phyloP scores from a whole-genome alignment of 2,888 invertebrate genomes.

The Hipparchia semele region DNA sequence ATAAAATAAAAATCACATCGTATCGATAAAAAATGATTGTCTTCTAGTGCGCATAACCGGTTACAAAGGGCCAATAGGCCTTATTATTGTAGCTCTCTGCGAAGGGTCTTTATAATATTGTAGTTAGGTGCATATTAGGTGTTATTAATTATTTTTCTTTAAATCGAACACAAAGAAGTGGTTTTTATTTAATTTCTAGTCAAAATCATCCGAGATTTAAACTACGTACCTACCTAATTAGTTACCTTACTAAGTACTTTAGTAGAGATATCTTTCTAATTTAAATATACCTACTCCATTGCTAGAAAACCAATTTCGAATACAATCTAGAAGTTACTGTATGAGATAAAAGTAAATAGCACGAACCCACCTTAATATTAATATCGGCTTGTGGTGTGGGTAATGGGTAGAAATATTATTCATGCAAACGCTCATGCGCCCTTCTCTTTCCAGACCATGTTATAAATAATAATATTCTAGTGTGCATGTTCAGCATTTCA shows the following conservation, averaged over 20 bases:
- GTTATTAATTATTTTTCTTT: too few species aligned
- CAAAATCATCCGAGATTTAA: neutral
- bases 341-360: slow-evolving; percentile 40
- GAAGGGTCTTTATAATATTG: neutral
- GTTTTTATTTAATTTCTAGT: neutral
- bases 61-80: slow-evolving; percentile 7
- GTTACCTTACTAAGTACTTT: too few species aligned
- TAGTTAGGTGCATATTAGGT: neutral
- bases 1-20: slow-evolving; percentile 18
- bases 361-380: slow-evolving; percentile 40
- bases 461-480: slow-evolving; percentile 44
- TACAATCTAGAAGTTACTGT: slow-evolving; percentile 28
- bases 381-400: slow-evolving; percentile 41
- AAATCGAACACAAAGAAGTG: neutral
- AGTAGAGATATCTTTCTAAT: too few species aligned
- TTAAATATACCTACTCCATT: neutral
- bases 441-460: slow-evolving; percentile 46
- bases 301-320: slow-evolving; percentile 9
- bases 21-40: slow-evolving; percentile 21
- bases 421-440: slow-evolving; percentile 50
- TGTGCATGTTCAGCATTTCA: slow-evolving; percentile 32
- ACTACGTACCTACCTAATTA: neutral
- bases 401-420: slow-evolving; percentile 46
- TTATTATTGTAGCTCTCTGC: neutral
- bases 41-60: slow-evolving; percentile 22